phyloP scores from a whole-genome alignment of 2,888 invertebrate species.

The Ophion ventricosus region DNA sequence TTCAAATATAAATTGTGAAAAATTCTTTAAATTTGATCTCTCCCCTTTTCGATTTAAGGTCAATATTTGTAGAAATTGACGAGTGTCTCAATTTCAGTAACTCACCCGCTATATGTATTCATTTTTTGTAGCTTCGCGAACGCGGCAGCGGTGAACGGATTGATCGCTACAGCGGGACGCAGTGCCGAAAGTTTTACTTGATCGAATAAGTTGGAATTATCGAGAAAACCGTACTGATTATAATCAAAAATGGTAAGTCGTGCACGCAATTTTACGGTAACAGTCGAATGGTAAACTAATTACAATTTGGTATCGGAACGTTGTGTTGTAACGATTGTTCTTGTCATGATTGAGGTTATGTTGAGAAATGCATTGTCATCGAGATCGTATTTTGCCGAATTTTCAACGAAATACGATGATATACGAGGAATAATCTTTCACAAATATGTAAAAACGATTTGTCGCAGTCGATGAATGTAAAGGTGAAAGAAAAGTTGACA shows the following conservation, averaged over 20 bases:
- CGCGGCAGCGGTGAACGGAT: constrained; percentile 33
- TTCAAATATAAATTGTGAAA: not conserved
- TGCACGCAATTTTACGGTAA: not conserved
- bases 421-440: not conserved
- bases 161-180: not conserved
- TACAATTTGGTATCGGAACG: not conserved
- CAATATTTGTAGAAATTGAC: not conserved
- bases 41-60: not conserved
- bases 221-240: constrained; percentile 28
- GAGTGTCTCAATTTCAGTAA: not conserved
- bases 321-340: not conserved
- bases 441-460: not conserved
- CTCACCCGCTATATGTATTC: not conserved
- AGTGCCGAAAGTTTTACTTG: constrained; percentile 51
- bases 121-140: not conserved
- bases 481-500: not conserved
- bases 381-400: constrained; percentile 32
- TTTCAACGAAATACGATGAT: constrained; percentile 34
- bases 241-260: constrained; percentile 61
- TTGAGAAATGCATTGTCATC: constrained; percentile 70
- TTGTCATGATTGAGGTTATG: constrained; percentile 67
- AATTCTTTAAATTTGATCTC: not conserved
- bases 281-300: not conserved
- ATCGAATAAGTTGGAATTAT: constrained; percentile 34
- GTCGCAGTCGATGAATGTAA: not conserved